These are phyloP conservation scores for Asarcornis scutulata DNA, from an alignment of 2,113 vertebrate species.

Conservation along the genomic window DNA sequence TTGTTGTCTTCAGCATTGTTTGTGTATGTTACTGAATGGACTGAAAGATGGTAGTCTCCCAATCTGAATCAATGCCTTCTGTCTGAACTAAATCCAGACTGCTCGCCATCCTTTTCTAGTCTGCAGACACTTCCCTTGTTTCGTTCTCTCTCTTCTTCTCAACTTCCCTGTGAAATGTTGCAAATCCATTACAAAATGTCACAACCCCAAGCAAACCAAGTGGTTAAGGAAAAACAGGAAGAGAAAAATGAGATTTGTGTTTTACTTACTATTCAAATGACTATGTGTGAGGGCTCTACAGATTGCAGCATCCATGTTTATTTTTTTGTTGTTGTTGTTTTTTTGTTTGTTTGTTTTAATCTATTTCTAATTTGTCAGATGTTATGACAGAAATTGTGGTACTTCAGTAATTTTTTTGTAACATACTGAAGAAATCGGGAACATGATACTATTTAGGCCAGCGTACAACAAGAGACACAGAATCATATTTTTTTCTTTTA, in stretches of 20 bases:
- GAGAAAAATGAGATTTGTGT: not conserved
- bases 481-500: not conserved
- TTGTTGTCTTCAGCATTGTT: not conserved
- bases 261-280: not conserved
- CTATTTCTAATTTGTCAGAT: conserved; percentile 49
- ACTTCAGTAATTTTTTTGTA: conserved; percentile 23
- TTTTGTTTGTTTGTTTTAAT: conserved; percentile 25
- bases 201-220: not conserved
- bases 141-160: not conserved
- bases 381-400: conserved; percentile 34
- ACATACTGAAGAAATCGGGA: conserved; percentile 1
- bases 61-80: not conserved
- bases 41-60: not conserved
- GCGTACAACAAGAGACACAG: not conserved
- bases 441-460: conserved; percentile 6
- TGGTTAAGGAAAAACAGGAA: not conserved
- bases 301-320: conserved; percentile 24
- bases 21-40: not conserved
- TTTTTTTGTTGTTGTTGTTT: not conserved
- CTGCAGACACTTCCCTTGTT: not conserved
- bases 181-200: not conserved
- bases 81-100: not conserved
- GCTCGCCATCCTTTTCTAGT: not conserved
- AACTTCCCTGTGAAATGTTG: not conserved
- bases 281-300: not conserved